Evolutionary conservation across 1,140 invertebrate genomes (phyloP).

Genomic region (Drosophila azteca): DNA sequence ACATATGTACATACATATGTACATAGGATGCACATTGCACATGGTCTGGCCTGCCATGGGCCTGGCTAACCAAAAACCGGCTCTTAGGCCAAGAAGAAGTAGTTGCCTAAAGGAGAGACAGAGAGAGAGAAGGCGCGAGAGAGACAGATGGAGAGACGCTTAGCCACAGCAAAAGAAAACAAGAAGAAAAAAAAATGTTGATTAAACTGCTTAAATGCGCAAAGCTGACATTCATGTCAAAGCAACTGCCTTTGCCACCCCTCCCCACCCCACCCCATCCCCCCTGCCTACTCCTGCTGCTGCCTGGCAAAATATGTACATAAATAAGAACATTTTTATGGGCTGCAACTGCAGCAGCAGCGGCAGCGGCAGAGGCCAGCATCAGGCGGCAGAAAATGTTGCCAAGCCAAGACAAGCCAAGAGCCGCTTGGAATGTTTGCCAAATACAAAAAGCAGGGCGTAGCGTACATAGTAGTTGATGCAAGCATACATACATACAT

Average conservation of each 20-base stretch:
- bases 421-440: constrained; percentile 68
- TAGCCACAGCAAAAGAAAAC: constrained; percentile 4
- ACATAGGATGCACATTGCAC: constrained; percentile 47
- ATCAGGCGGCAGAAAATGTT: constrained; percentile 38
- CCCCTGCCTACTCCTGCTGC: constrained; percentile 5
- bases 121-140: background rate
- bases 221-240: constrained; percentile 81
- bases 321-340: constrained; percentile 64
- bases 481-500: constrained; percentile 8
- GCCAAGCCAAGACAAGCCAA: constrained; percentile 42
- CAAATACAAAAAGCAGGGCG: constrained; percentile 77
- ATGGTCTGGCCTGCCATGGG: constrained; percentile 11
- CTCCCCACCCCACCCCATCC: constrained; percentile 1
- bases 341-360: constrained; percentile 36
- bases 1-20: background rate
- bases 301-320: constrained; percentile 58
- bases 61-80: constrained; percentile 44
- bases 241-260: constrained; percentile 66
- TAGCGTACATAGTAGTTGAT: constrained; percentile 47
- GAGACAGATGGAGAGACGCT: background rate
- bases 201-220: constrained; percentile 80
- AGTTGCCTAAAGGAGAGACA: background rate
- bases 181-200: constrained; percentile 60
- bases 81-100: constrained; percentile 6
- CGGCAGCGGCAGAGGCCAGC: constrained; percentile 24